A percentile compares a stretch with the other conserved stretches of the same genome.
Evolutionary conservation across 1,140 invertebrate genomes (phyloP).

Genomic region (Odontomachus brunneus): DNA sequence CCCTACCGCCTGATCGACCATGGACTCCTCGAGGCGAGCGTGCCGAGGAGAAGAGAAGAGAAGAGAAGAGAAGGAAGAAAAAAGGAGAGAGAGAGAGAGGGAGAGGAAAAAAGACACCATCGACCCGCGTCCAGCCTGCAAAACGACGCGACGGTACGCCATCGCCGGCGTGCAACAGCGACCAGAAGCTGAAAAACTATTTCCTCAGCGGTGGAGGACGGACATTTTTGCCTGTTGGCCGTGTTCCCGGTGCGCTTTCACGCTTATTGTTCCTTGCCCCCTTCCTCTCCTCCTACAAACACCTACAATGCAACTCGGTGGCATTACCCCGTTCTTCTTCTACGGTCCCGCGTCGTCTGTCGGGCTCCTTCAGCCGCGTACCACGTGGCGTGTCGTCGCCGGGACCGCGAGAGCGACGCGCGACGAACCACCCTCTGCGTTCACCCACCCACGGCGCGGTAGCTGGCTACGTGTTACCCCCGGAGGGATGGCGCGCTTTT

Average conservation of each 20-base stretch:
- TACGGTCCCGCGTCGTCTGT: slow-evolving; percentile 44
- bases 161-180: slow-evolving; percentile 49
- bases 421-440: not conserved
- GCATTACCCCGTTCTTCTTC: slow-evolving; percentile 70
- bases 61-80: not conserved
- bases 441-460: slow-evolving; percentile 8
- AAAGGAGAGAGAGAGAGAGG: too few relatives aligned
- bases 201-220: slow-evolving; percentile 52
- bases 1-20: not conserved
- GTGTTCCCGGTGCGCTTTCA: slow-evolving; percentile 72
- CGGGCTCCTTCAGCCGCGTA: slow-evolving; percentile 48
- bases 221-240: slow-evolving; percentile 75
- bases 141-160: slow-evolving; percentile 33
- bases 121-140: slow-evolving; percentile 53
- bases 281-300: not conserved
- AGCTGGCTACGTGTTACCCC: not conserved
- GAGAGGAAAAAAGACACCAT: slow-evolving; percentile 41
- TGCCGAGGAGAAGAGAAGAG: slow-evolving; percentile 45
- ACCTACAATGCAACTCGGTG: slow-evolving; percentile 50
- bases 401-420: not conserved
- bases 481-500: slow-evolving; percentile 54
- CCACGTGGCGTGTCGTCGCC: slow-evolving; percentile 20
- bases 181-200: slow-evolving; percentile 47
- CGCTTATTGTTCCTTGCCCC: slow-evolving; percentile 67
- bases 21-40: slow-evolving; percentile 17